Percentiles rank a stretch among this genome's conserved stretches.
phyloP scores from a whole-genome alignment of 1,140 invertebrate genomes.

The Dreissena rostriformis region DNA sequence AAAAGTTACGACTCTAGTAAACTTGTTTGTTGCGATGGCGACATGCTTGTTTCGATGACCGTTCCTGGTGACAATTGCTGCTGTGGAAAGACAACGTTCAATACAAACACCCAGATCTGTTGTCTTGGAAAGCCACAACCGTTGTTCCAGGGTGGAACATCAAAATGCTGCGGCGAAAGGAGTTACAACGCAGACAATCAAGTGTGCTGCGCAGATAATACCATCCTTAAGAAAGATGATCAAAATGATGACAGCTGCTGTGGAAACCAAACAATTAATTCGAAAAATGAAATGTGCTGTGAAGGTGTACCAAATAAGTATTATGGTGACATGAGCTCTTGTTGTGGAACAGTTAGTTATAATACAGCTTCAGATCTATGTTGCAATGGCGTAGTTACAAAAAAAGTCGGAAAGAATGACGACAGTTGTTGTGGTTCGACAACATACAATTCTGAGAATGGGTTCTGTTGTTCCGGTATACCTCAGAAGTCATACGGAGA shows the following conservation, averaged over 20 bases:
- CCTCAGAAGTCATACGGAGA: conserved; percentile 26
- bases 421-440: conserved; percentile 49
- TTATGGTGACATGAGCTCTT: conserved; percentile 26
- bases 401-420: conserved; percentile 43
- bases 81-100: conserved; percentile 48
- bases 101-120: conserved; percentile 42
- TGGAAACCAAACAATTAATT: conserved; percentile 41
- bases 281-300: conserved; percentile 42
- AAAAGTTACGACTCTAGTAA: conserved; percentile 36
- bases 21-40: conserved; percentile 48
- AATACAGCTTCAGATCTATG: conserved; percentile 19
- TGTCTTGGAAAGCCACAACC: conserved; percentile 37
- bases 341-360: conserved; percentile 44
- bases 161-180: conserved; percentile 44
- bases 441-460: conserved; percentile 29
- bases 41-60: conserved; percentile 11
- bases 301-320: conserved; percentile 33
- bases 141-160: background rate
- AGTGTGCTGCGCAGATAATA: conserved; percentile 36
- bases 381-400: conserved; percentile 25
- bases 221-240: conserved; percentile 2
- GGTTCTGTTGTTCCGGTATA: conserved; percentile 37
- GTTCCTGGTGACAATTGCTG: conserved; percentile 48
- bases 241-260: conserved; percentile 49
- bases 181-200: conserved; percentile 35